Percentiles rank a stretch among this genome's conserved stretches.
Conservation (phyloP, 35 echinoderm and acorn worm genomes). For the Apostichopus californicus region DNA sequence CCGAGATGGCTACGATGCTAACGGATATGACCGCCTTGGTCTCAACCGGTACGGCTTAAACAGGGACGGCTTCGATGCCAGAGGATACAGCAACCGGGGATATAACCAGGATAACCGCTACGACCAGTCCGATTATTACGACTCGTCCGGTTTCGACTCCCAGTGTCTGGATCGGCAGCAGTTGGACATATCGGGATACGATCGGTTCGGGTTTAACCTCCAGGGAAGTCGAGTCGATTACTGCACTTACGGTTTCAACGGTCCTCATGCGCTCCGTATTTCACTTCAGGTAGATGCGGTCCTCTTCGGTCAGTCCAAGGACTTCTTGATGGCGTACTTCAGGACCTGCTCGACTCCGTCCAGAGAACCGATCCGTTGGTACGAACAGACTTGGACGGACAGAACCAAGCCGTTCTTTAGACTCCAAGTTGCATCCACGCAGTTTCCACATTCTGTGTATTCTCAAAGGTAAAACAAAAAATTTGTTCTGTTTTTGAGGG, state of each 20-base stretch:
- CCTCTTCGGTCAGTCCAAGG: slow-evolving; percentile 71
- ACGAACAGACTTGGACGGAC: slow-evolving; percentile 85
- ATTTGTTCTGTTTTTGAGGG: background rate
- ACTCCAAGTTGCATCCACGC: background rate
- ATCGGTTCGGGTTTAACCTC: slow-evolving; percentile 77
- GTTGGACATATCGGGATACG: slow-evolving; percentile 64
- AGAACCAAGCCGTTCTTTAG: slow-evolving; percentile 63
- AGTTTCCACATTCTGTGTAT: slow-evolving; percentile 50
- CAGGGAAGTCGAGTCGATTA: slow-evolving; percentile 35
- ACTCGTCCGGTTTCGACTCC: slow-evolving; percentile 56
- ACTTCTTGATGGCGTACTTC: slow-evolving; percentile 75
- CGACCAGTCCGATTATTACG: slow-evolving; percentile 72
- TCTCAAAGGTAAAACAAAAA: slow-evolving; percentile 58
- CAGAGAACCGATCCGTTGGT: slow-evolving; percentile 73
- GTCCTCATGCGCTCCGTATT: slow-evolving; percentile 65
- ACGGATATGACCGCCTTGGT: slow-evolving; percentile 72
- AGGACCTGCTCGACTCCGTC: slow-evolving; percentile 67
- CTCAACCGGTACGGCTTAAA: slow-evolving; percentile 87
- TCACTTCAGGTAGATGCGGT: slow-evolving; percentile 69
- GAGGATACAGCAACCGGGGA: slow-evolving; percentile 73
- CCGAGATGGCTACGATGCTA: slow-evolving; percentile 80
- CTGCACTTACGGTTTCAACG: slow-evolving; percentile 76
- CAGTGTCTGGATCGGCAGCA: slow-evolving; percentile 76
- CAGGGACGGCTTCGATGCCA: slow-evolving; percentile 63
- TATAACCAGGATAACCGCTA: slow-evolving; percentile 53